Percentiles rank a stretch among this genome's conserved stretches.
Evolutionary conservation across 2,113 vertebrate genomes (phyloP).

Genomic region (Thryonomys swinderianus): DNA sequence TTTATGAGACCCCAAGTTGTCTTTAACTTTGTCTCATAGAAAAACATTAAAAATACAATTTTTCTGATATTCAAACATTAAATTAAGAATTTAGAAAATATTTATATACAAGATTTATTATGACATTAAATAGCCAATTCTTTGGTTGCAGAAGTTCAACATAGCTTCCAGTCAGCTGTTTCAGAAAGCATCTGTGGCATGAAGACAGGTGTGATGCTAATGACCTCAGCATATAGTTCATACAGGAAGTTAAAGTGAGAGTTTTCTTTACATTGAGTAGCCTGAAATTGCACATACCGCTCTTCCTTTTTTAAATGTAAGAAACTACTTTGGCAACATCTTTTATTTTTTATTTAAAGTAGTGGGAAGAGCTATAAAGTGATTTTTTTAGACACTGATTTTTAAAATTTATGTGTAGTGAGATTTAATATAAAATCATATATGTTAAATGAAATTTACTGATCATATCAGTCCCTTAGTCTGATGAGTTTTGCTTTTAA

Average conservation of each 20-base stretch:
- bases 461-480: conserved; percentile 42
- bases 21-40: conserved; percentile 13
- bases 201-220: conserved; percentile 5
- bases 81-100: conserved; percentile 44
- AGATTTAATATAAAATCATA: background rate
- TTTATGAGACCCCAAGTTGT: conserved; percentile 42
- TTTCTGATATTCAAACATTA: conserved; percentile 48
- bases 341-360: conserved; percentile 54
- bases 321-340: conserved; percentile 16
- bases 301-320: conserved; percentile 44
- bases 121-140: conserved; percentile 38
- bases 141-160: background rate
- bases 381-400: conserved; percentile 38
- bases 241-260: conserved; percentile 8
- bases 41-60: background rate
- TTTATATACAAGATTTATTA: conserved; percentile 36
- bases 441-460: conserved; percentile 45
- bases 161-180: conserved; percentile 17
- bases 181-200: background rate
- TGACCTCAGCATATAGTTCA: conserved; percentile 4
- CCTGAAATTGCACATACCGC: background rate
- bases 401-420: conserved; percentile 4
- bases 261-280: conserved; percentile 49
- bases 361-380: background rate
- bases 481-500: conserved; percentile 35